Base-by-base conservation (phyloP, 2,113 vertebrate species). In the Edolisoma coerulescens region DNA sequence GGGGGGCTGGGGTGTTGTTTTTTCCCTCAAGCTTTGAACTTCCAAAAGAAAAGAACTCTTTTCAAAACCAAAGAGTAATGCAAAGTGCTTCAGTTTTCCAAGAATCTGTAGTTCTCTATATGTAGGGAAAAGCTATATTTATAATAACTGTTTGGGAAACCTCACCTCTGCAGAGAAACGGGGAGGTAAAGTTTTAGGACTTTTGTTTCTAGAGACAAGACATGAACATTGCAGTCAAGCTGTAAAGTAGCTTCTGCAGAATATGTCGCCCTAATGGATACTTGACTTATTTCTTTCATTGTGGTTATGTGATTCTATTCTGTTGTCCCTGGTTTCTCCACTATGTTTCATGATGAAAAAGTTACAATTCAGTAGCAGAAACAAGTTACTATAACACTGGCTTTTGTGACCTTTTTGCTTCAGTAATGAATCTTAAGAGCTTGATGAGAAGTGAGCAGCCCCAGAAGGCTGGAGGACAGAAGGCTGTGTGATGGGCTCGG, bases 371-470 rank as follows among this genome's bases (percentile, higher is more conserved):
- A 74, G 78, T 53, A 65, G 54, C 52, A 69, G 68, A 86, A 87
- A 32, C 7, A 26, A 53, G n/a, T 67, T 91, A 30, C 45, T 78
- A 0, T 81, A n/a, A 37, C 0, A 0, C 17, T 84, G 64, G 13
- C 28, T 78, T 78, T 74, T 78, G 26, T 78, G 52, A 63, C 52
- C 23, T 80, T 65, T 82, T 35, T 41, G 76, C 84, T 91, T 89
- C n/a, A 26, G 45, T 64, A 42, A 1, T 67, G 32, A 50, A n/a
- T 71, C 52, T 37, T 44, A 52, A 91, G 85, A 93, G 52, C 35
- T 57, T 75, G 50, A 78, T 6, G 6, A 84, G 78, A 75, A 78
- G 42, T 21, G 52, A 83, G 52, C 47, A 71, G 37, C 19, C 13
- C 33, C 57, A 27, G 56, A 61, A 92, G 65, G 76, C 77, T 57